phyloP scores from a whole-genome alignment of 2,888 invertebrate species.

The Thelaira solivaga region DNA sequence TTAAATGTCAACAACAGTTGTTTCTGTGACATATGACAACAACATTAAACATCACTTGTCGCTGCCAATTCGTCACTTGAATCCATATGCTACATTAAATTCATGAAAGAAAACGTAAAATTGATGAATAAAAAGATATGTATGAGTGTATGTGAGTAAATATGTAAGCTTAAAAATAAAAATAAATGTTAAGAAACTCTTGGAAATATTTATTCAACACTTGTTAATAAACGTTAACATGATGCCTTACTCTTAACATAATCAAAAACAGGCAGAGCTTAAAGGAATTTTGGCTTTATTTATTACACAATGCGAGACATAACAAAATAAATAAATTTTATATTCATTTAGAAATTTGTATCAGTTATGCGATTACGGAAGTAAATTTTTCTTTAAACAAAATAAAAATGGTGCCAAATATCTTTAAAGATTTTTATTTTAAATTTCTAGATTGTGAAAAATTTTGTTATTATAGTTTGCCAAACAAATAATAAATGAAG shows the following conservation, averaged over 20 bases:
- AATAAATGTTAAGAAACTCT: conserved; percentile 19
- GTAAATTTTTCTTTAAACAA: too few relatives aligned
- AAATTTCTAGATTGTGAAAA: too few relatives aligned
- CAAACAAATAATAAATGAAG: too few relatives aligned
- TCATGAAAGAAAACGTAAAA: conserved; percentile 32
- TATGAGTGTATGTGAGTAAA: too few relatives aligned
- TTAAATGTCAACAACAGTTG: conserved; percentile 60
- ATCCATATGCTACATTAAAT: conserved; percentile 52
- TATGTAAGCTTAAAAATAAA: background rate
- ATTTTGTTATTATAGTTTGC: too few relatives aligned
- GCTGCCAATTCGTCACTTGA: conserved; percentile 59
- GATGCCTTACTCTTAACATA: background rate
- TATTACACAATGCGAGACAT: too few relatives aligned
- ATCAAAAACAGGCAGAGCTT: background rate
- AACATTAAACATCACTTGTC: conserved; percentile 61
- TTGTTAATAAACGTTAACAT: conserved; percentile 20
- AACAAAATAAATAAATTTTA: too few relatives aligned
- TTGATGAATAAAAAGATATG: background rate
- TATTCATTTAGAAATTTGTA: too few relatives aligned
- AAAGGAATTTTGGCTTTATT: background rate
- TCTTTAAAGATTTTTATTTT: too few relatives aligned
- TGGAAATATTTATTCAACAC: conserved; percentile 22
- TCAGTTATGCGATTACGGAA: too few relatives aligned
- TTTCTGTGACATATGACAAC: conserved; percentile 48
- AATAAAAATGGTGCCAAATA: too few relatives aligned